phyloP scores from a whole-genome alignment of 2,888 invertebrate genomes.

The Eristalinus aeneus region DNA sequence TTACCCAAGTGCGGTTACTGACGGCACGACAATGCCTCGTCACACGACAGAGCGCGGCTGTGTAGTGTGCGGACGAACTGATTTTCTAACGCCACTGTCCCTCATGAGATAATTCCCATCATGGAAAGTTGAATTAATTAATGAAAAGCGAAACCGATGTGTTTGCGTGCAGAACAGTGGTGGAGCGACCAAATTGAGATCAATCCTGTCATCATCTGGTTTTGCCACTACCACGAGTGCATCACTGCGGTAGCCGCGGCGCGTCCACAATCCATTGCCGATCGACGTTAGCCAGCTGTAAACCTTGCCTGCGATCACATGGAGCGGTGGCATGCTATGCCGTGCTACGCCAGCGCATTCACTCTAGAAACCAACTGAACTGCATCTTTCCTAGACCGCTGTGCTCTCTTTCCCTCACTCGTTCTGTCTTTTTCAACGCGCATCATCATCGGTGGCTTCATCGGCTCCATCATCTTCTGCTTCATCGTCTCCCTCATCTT shows the following conservation, averaged over 20 bases:
- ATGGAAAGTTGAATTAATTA: constrained; percentile 71
- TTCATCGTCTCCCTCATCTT: constrained; percentile 5
- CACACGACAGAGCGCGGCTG: neutral
- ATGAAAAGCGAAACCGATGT: constrained; percentile 67
- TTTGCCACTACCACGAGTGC: constrained; percentile 5
- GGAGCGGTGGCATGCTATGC: constrained; percentile 57
- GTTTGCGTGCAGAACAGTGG: constrained; percentile 56
- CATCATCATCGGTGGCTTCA: too few species aligned
- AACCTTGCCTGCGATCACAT: constrained; percentile 54
- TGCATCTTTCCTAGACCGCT: constrained; percentile 47
- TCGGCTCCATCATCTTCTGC: neutral
- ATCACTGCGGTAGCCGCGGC: neutral
- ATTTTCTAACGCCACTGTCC: constrained; percentile 41
- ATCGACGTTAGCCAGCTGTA: constrained; percentile 62
- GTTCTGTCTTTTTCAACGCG: too few species aligned
- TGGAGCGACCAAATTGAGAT: constrained; percentile 53
- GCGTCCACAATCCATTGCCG: constrained; percentile 30
- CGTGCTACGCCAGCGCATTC: constrained; percentile 51
- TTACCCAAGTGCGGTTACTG: constrained; percentile 62
- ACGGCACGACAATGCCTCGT: neutral
- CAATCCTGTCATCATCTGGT: constrained; percentile 69
- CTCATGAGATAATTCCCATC: constrained; percentile 68
- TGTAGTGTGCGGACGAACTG: neutral
- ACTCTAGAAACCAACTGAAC: constrained; percentile 71
- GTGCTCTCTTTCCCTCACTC: neutral